Percentiles rank a stretch among this genome's conserved stretches.
Conservation (phyloP, 2,888 invertebrate species). For the Sabatieria punctata region DNA sequence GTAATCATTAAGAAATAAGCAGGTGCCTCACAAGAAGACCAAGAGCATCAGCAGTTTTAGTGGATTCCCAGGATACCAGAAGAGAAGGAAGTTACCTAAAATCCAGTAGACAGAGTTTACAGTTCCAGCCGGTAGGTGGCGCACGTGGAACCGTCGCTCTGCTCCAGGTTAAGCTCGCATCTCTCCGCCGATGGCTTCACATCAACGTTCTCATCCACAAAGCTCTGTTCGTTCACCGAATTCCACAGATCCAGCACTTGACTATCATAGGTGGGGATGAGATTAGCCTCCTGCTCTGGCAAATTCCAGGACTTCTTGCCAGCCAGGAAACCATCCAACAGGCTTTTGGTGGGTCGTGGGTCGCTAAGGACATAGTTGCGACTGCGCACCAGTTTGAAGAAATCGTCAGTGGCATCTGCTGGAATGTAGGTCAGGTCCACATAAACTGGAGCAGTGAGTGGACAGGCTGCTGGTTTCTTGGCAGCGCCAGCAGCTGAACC, state of each 20-base stretch:
- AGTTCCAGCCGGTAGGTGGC: conserved; percentile 83
- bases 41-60: too few species aligned
- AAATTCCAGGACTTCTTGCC: conserved; percentile 72
- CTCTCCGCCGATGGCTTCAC: conserved; percentile 76
- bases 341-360: conserved; percentile 76
- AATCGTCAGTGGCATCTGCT: conserved; percentile 79
- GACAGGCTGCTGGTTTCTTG: too few species aligned
- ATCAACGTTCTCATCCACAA: conserved; percentile 78
- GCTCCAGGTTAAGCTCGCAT: conserved; percentile 91
- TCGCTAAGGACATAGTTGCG: conserved; percentile 91
- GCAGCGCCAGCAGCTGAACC: too few species aligned
- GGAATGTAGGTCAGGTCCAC: conserved; percentile 87
- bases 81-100: too few species aligned
- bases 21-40: too few species aligned
- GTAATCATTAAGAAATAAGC: too few species aligned
- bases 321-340: conserved; percentile 77
- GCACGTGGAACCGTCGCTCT: conserved; percentile 79
- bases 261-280: conserved; percentile 93
- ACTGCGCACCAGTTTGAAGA: conserved; percentile 78
- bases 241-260: conserved; percentile 93
- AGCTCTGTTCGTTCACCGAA: conserved; percentile 76
- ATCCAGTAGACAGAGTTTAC: too few species aligned
- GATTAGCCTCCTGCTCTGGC: conserved; percentile 60
- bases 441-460: conserved; percentile 40
- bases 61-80: too few species aligned